A percentile compares a stretch with the other conserved stretches of the same genome.
Evolutionary conservation across 2,113 vertebrate species (phyloP).

Genomic region (Riparia riparia): DNA sequence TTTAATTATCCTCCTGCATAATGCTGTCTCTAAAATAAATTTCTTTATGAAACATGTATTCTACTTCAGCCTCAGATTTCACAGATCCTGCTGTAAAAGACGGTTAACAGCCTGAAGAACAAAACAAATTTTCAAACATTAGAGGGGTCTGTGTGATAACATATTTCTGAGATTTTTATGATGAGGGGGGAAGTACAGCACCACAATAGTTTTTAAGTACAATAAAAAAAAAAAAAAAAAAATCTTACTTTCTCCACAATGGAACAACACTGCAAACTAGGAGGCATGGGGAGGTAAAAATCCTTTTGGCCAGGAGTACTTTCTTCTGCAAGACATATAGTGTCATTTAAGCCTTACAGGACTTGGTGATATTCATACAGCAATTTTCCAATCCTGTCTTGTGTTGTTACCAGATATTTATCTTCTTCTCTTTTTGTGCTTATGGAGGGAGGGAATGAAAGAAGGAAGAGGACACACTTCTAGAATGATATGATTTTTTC

Average conservation of each 20-base stretch:
- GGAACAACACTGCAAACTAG: neutral
- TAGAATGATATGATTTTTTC: neutral
- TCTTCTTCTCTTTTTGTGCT: neutral
- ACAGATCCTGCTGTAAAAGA: neutral
- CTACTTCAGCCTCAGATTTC: neutral
- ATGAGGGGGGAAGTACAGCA: neutral
- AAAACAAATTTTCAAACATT: neutral
- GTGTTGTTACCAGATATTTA: neutral
- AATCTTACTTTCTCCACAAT: neutral
- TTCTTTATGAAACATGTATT: neutral
- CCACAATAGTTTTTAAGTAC: neutral
- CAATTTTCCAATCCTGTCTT: neutral
- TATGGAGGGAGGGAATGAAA: neutral
- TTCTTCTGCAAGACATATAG: neutral
- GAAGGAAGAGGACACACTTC: neutral
- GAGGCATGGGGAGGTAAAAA: neutral
- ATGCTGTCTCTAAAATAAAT: neutral
- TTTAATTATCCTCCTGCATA: neutral
- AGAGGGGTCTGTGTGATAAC: neutral
- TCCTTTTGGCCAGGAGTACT: neutral
- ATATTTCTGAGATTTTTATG: neutral
- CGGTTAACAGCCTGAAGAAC: neutral
- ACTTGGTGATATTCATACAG: neutral
- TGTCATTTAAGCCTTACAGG: neutral
- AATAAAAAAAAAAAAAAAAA: fast-evolving